Evolutionary conservation across 2,888 invertebrate species (phyloP), one percentile per base, ranked within the genome.

Genomic region (Adela reaumurella): DNA sequence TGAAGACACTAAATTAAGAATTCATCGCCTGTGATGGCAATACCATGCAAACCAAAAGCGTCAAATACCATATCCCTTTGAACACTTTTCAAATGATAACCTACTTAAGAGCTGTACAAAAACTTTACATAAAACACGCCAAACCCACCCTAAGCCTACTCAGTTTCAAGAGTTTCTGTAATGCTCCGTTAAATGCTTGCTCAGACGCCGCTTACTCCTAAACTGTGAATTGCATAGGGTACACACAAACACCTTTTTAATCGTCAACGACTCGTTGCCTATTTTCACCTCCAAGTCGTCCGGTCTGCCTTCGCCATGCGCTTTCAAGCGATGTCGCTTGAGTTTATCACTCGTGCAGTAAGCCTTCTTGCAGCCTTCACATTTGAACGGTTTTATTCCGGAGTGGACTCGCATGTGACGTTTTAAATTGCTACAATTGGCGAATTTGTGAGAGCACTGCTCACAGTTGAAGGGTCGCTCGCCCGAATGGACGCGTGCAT

Each of bases 391-490:
- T 14, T 14, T 8, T 14, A 14, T 14, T 8, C 35, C 35, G 11
- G 35, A 14, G 14, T 35, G 35, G 11, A 35, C 35, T 8, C 35
- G 35, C 35, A 35, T 8, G 35, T 35, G 35, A 3, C 35, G 35
- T 14, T 35, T 35, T 3, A 35, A 14, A 14, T 35, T 35, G 35
- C 35, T 35, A 14, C 35, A 35, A 14, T 35, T 35, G 35, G 35
- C 35, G 65, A 86, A 86, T 17, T 70, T 63, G 43, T 78, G 68
- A 1, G 79, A 81, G 62, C 87, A 86, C 17, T 74, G 64, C 28
- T 70, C 71, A 58, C 86, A 86, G 0, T 67, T 72, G 63, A 83
- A 81, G 6, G 85, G 83, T 53, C 83, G 79, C 58, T 83, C 85
- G 2, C 84, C 86, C 0, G 84, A 81, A 60, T 87, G 86, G 47